phyloP scores from a whole-genome alignment of 2,113 vertebrate species.

The Urocolius indicus region DNA sequence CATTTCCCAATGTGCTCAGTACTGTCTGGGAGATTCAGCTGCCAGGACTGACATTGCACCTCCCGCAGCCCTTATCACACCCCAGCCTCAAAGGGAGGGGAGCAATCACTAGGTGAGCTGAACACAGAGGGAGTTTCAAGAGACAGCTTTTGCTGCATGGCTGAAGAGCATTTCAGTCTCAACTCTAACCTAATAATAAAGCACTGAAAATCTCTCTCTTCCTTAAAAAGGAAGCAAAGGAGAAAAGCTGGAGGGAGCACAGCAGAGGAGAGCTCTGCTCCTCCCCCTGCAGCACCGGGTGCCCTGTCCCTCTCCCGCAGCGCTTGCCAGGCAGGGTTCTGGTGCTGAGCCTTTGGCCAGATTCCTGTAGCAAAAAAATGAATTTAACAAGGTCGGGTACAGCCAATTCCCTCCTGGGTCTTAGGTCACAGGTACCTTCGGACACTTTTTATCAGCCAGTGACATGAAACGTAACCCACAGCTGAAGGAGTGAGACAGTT shows the following conservation, averaged over 20 bases:
- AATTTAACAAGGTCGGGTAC: not conserved
- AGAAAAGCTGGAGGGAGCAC: not conserved
- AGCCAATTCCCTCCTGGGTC: not conserved
- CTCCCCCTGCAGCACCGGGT: not conserved
- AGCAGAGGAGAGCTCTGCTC: not conserved
- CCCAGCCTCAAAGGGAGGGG: not conserved
- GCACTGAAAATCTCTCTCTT: conserved; percentile 17
- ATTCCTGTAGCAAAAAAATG: not conserved
- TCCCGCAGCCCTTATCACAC: fast-evolving
- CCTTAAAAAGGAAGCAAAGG: conserved; percentile 35
- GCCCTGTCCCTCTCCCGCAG: not conserved
- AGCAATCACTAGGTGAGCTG: not conserved
- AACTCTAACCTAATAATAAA: conserved; percentile 9
- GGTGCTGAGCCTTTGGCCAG: fast-evolving
- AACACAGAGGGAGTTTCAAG: not conserved
- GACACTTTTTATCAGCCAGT: not conserved
- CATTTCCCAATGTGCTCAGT: not conserved
- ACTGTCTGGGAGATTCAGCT: not conserved
- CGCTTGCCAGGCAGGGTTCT: not conserved
- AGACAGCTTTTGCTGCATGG: not conserved
- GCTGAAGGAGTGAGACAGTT: fast-evolving
- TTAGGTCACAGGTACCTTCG: not conserved
- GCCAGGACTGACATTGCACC: not conserved
- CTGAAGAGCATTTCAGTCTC: not conserved
- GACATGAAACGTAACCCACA: not conserved